Conservation (phyloP, 2,797 vertebrate genomes). For the Thunnus albacares region DNA sequence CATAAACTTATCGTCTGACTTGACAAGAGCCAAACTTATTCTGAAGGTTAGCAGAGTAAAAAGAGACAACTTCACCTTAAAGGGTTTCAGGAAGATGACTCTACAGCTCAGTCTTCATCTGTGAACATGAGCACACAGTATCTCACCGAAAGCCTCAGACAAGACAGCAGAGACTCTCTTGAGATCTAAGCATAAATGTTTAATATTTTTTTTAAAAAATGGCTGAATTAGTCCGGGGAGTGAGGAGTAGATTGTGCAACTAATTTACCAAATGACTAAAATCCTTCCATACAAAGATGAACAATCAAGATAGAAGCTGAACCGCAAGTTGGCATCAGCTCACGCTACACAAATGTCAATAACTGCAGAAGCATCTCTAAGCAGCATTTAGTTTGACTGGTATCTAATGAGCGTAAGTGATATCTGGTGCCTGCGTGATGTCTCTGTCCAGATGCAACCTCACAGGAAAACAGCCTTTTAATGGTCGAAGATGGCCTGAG, state of each 20-base stretch:
- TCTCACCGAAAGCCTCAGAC: conserved; percentile 26
- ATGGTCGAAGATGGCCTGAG: conserved; percentile 55
- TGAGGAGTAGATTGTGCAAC: neutral
- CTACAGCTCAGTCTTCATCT: conserved; percentile 36
- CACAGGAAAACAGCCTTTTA: conserved; percentile 50
- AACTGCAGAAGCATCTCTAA: conserved; percentile 5
- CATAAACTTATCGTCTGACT: conserved; percentile 40
- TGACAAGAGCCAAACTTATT: conserved; percentile 47
- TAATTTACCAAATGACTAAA: conserved; percentile 30
- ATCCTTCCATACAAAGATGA: neutral
- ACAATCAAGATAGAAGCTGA: conserved; percentile 9
- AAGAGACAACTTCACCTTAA: conserved; percentile 29
- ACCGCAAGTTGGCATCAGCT: conserved; percentile 12
- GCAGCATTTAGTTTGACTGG: neutral
- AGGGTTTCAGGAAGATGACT: conserved; percentile 26
- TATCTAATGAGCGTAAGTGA: neutral
- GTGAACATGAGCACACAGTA: conserved; percentile 2
- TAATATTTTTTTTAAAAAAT: conserved; percentile 17
- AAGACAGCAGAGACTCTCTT: conserved; percentile 13
- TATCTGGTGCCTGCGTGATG: conserved; percentile 14
- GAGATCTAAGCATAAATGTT: conserved; percentile 42
- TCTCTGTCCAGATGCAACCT: conserved; percentile 31
- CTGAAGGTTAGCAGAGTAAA: conserved; percentile 28
- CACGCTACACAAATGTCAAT: conserved; percentile 8
- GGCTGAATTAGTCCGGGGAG: conserved; percentile 5